Evolutionary conservation across 2,888 invertebrate genomes (phyloP).

Genomic region (Hypsopygia costalis): DNA sequence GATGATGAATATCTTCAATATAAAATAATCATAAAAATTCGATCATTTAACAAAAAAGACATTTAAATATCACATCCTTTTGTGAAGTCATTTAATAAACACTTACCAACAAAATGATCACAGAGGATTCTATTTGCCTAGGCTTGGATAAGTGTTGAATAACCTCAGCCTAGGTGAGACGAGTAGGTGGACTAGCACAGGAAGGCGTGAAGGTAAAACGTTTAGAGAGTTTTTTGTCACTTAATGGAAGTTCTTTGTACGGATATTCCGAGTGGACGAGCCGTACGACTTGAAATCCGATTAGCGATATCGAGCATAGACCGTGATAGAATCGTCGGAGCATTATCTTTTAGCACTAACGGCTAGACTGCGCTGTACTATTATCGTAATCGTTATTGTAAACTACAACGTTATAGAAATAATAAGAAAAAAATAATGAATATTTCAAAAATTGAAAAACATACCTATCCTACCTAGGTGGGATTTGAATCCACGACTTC

Average conservation of each 20-base stretch:
- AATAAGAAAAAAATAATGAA: too few species aligned
- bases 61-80: too few species aligned
- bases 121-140: neutral
- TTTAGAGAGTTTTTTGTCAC: conserved; percentile 60
- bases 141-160: conserved; percentile 9
- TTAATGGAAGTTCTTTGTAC: conserved; percentile 79
- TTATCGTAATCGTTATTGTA: neutral
- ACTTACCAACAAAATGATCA: too few species aligned
- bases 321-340: conserved; percentile 54
- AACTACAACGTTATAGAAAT: too few species aligned
- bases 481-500: too few species aligned
- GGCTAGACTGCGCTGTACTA: conserved; percentile 18
- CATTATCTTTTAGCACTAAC: conserved; percentile 46
- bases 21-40: too few species aligned
- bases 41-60: too few species aligned
- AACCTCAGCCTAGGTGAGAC: conserved; percentile 36
- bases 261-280: conserved; percentile 62
- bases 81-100: too few species aligned
- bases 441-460: too few species aligned
- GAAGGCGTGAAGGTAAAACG: conserved; percentile 45
- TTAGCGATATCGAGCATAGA: conserved; percentile 66
- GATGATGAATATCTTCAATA: too few species aligned
- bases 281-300: conserved; percentile 66
- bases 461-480: too few species aligned
- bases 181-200: conserved; percentile 25